Evolutionary conservation across 2,888 invertebrate genomes (phyloP), one percentile per base, ranked within the genome.

Genomic region (Tetragonula carbonaria): DNA sequence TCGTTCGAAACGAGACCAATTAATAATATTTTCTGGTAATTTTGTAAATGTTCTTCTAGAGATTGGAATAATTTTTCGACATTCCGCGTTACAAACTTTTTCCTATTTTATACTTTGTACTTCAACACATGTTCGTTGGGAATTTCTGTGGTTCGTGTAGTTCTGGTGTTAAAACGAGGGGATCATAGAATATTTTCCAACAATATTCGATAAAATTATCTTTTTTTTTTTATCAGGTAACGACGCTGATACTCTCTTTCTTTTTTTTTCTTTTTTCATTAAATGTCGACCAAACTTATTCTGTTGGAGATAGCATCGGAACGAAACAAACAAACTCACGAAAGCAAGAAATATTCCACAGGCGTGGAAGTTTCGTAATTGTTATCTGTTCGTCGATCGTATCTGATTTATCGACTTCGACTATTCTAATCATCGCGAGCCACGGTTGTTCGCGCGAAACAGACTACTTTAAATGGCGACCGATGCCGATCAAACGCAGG

Each of bases 311-410:
- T 59, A 59, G 5, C 14, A 62, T 62, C 16, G 23, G 13, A 62
- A 62, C 59, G 5, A 5, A 23, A 62, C 57, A 5, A 23, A 62
- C 57, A 16, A n/a, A 62, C n/a, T 62, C 5, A 16, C 23, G 14
- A 2, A 33, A 33, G 16, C 6, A 62, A 62, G 5, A 23, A 62
- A 5, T 62, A 62, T 62, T 23, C 59, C 14, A 62, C 65, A 23
- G 23, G 21, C 45, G 38, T 73, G 23, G 45, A 21, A 45, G 66
- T 57, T 53, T n/a, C 6, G 28, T n/a, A 45, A 73, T 66, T 78
- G 59, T 62, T 53, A 53, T 79, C 67, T 23, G 3, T 4, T 13
- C 53, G 66, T 18, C 53, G 62, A 68, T 77, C 53, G 28, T 62
- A 33, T 68, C 78, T 77, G 6, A 0, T n/a, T 38, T 38, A 38